These are phyloP conservation scores for Arothron firmamentum DNA, from an alignment of 2,113 vertebrate genomes.

Conservation along the genomic window DNA sequence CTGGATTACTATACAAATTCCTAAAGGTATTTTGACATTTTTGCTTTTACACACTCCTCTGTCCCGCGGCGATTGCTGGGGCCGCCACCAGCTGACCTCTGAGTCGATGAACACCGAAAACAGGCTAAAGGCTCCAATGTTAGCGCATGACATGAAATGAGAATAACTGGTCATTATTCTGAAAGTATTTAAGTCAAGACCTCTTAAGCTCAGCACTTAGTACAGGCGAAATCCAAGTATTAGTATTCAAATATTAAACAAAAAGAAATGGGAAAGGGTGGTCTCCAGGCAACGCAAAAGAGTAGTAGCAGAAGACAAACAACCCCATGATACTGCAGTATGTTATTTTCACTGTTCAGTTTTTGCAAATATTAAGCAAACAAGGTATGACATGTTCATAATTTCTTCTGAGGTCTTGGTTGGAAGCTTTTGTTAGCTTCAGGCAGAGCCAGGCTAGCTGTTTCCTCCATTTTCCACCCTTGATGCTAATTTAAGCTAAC, in stretches of 20 bases:
- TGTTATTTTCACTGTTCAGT: background rate
- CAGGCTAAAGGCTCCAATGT: no score
- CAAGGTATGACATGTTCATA: background rate
- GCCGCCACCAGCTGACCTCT: no score
- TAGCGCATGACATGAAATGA: background rate
- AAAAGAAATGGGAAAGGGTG: background rate
- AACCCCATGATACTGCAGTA: background rate
- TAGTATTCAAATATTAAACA: no score
- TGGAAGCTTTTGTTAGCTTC: background rate
- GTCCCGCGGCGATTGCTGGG: no score
- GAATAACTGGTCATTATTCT: background rate
- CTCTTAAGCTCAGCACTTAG: constrained; percentile 1
- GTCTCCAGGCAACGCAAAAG: background rate
- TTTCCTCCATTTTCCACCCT: background rate
- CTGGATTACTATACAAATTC: constrained; percentile 23
- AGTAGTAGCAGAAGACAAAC: background rate
- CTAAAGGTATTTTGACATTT: constrained; percentile 26
- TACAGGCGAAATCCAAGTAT: no score
- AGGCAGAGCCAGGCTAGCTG: background rate
- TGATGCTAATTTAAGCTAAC: constrained; percentile 15
- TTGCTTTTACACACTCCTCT: constrained; percentile 30
- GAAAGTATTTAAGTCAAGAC: background rate
- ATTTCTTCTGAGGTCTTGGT: background rate
- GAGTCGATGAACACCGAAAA: no score
- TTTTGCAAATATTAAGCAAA: background rate